Percentiles rank a stretch among this genome's conserved stretches.
These are phyloP conservation scores for Nerophis ophidion DNA, from an alignment of 2,113 vertebrate species.

Conservation along the genomic window DNA sequence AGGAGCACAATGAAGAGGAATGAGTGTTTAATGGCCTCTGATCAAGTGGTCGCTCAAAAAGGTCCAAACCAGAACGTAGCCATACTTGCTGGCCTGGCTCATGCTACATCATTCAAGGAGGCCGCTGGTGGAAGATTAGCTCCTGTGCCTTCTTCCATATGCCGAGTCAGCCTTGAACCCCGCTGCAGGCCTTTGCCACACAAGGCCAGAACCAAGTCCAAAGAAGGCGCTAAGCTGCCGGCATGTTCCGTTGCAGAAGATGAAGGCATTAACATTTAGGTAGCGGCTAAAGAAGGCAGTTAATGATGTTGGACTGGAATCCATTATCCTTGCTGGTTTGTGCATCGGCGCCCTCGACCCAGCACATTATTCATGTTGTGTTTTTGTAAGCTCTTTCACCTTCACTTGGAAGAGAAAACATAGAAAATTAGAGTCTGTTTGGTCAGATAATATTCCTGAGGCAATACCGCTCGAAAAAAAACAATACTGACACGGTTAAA, in stretches of 20 bases:
- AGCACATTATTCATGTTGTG: slow-evolving; percentile 19
- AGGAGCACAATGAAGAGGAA: too few species aligned
- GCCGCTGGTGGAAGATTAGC: slow-evolving; percentile 69
- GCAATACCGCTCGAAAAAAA: too few species aligned
- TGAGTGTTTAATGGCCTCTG: slow-evolving; percentile 27
- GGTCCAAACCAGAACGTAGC: slow-evolving; percentile 60
- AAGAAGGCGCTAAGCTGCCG: slow-evolving; percentile 46
- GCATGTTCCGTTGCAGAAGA: slow-evolving; percentile 39
- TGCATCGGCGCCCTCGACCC: slow-evolving; percentile 25
- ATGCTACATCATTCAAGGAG: slow-evolving; percentile 70
- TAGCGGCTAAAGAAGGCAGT: slow-evolving; percentile 48
- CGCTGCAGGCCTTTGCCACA: slow-evolving; percentile 54
- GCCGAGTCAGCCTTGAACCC: slow-evolving; percentile 55
- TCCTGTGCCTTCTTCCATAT: slow-evolving; percentile 61
- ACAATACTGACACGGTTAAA: too few species aligned
- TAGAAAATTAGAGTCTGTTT: neutral
- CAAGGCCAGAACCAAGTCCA: slow-evolving; percentile 52
- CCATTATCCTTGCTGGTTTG: slow-evolving; percentile 51
- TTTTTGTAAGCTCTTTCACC: slow-evolving; percentile 8
- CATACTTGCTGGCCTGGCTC: slow-evolving; percentile 53
- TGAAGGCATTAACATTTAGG: slow-evolving; percentile 59
- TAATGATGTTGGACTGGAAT: slow-evolving; percentile 37
- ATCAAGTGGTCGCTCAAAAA: slow-evolving; percentile 53
- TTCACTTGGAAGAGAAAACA: neutral
- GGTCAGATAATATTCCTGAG: too few species aligned